phyloP scores from a whole-genome alignment of 35 echinoderm and acorn worm genomes.

The Diadema setosum region DNA sequence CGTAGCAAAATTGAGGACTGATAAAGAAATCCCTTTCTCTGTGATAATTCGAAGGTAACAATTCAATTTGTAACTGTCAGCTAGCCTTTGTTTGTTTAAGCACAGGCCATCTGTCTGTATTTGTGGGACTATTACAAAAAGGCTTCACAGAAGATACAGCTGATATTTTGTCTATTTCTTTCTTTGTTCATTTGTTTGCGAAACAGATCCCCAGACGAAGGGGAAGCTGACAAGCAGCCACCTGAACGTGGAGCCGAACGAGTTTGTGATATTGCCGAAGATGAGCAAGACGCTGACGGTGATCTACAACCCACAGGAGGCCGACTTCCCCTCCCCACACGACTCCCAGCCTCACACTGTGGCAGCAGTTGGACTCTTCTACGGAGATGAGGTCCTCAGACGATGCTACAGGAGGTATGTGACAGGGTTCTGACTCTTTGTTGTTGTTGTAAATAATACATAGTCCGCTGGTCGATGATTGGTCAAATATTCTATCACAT shows the following conservation, averaged over 20 bases:
- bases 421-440: too few relatives aligned
- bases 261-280: conserved; percentile 76
- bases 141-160: too few relatives aligned
- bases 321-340: background rate
- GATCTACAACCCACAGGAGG: conserved; percentile 26
- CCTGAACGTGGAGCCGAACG: conserved; percentile 75
- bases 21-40: too few relatives aligned
- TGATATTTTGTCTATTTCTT: background rate
- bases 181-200: background rate
- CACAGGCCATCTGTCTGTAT: too few relatives aligned
- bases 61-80: too few relatives aligned
- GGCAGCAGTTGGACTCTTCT: conserved; percentile 81
- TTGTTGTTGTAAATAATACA: too few relatives aligned
- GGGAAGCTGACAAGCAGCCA: conserved; percentile 62
- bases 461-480: background rate
- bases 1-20: too few relatives aligned
- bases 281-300: conserved; percentile 46
- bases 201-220: conserved; percentile 18
- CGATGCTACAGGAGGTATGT: conserved; percentile 56
- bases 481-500: too few relatives aligned
- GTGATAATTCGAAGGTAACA: too few relatives aligned
- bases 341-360: conserved; percentile 35
- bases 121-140: too few relatives aligned
- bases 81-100: too few relatives aligned
- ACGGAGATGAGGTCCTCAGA: conserved; percentile 94